Base-by-base conservation (phyloP, 2,113 vertebrate species). In the Leucoraja erinaceus region DNA sequence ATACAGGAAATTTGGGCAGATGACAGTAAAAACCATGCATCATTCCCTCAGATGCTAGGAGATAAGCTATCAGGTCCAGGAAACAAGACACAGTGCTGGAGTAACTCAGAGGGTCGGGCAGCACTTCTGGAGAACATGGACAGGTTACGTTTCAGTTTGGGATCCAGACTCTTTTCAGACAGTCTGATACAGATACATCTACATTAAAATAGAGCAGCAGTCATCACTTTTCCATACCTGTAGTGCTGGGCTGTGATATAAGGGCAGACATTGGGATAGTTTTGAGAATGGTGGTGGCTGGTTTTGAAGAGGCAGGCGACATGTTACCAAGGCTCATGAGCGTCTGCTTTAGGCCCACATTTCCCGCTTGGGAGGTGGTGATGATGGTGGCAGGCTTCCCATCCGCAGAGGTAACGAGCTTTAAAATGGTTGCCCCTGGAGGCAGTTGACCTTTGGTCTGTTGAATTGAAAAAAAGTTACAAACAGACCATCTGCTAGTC, bases 221-320 rank as follows among this genome's bases (percentile, higher is more conserved):
- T 12, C 31, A 16, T 63, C 83, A 2, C 83, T 88, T 5, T 10
- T 47, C 25, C 11, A 11, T 90, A 93, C 93, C 93, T 75, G 93
- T 74, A 22, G 84, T 38, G 28, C 93, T 86, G 3, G 79, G 56
- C 70, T 93, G 93, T 22, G 78, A 66, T 47, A 93, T 70, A 75
- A 93, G 84, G 20, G 93, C 93, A 68, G 93, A 93, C 93, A 93
- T 93, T 5, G 93, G 93, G 68, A 93, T 93, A 8, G 93, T 93
- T 86, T 93, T 93, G 79, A 93, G 79, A 31, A 93, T 93, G 31
- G 93, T 93, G 38, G 93, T 90, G 3, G 78, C 20, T 66, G 93
- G 93, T 74, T 93, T 93, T 16, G 93, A 81, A 70, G 79, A 33
- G 20, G 93, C 79, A 33, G 78, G 78, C 22, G 93, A 81, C 93